Evolutionary conservation across 2,113 vertebrate genomes (phyloP).

Genomic region (Felis catus): F.catus_Fca126_mat1.0 CM031429.1:13140501-13141000

Average conservation of each 20-base stretch:
- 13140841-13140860: not conserved
- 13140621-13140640: not conserved
- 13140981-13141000: not conserved
- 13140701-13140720: not conserved
- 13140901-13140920: not conserved
- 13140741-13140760: not conserved
- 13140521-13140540: not conserved
- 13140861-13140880: not conserved
- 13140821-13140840: not conserved
- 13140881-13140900: not conserved
- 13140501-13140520: not conserved
- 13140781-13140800: fast-evolving
- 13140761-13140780: not conserved
- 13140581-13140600: not conserved
- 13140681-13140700: not conserved
- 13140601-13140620: not conserved
- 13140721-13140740: not conserved
- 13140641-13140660: not conserved
- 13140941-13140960: not conserved
- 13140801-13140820: not conserved
- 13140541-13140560: not conserved
- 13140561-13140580: not conserved
- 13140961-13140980: not conserved
- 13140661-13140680: not conserved
- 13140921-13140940: not conserved